These are phyloP conservation scores for Zaprionus obscuricornis DNA, from an alignment of 2,888 invertebrate species.

Conservation along the genomic window DNA sequence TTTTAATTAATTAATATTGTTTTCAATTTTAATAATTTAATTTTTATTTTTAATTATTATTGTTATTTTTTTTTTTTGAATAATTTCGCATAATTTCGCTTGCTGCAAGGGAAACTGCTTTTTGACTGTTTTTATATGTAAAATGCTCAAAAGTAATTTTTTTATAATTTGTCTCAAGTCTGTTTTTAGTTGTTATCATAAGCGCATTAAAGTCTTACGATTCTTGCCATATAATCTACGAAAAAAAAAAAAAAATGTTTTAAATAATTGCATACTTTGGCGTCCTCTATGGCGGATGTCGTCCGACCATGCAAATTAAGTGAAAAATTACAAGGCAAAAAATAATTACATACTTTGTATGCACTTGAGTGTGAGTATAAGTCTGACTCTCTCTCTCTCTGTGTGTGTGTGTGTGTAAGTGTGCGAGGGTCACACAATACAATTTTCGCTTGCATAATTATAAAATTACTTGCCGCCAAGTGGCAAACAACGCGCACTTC, in stretches of 20 bases:
- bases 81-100: no score
- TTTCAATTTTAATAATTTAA: no score
- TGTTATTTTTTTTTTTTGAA: no score
- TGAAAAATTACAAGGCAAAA: conserved; percentile 71
- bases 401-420: conserved; percentile 15
- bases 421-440: conserved; percentile 62
- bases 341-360: conserved; percentile 60
- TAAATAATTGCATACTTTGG: conserved; percentile 64
- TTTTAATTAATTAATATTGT: no score
- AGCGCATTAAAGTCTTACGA: conserved; percentile 11
- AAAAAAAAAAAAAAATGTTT: conserved; percentile 27
- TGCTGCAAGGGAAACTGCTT: no score
- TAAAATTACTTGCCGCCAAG: conserved; percentile 71
- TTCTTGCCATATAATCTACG: conserved; percentile 7
- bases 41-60: no score
- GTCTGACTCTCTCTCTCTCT: neutral
- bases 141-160: conserved; percentile 3
- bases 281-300: conserved; percentile 53
- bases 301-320: conserved; percentile 68
- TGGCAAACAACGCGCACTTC: conserved; percentile 72
- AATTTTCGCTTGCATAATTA: conserved; percentile 72
- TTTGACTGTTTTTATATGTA: no score
- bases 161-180: no score
- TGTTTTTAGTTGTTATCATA: neutral
- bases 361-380: conserved; percentile 25